Percentiles rank a stretch among this genome's conserved stretches.
Conservation (phyloP, 2,113 vertebrate genomes). For the Orycteropus afer region DNA sequence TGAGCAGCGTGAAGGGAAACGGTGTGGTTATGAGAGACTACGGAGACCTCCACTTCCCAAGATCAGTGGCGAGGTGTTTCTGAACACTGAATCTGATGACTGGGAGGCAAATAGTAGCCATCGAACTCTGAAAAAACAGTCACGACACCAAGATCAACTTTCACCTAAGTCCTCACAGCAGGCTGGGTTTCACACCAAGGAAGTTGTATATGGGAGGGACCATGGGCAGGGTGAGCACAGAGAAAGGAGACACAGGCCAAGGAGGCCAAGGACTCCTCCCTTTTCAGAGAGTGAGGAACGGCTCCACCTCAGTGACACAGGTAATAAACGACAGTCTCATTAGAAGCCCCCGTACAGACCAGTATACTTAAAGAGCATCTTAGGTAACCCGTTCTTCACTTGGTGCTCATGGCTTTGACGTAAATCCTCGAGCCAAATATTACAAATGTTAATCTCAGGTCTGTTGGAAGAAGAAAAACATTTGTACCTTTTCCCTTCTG, state of each 20-base stretch:
- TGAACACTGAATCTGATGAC: constrained; percentile 74
- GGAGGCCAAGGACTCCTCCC: constrained; percentile 73
- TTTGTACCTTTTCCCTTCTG: background rate
- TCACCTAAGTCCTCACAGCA: constrained; percentile 51
- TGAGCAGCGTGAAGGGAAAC: constrained; percentile 50
- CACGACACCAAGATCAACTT: background rate
- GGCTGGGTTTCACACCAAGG: background rate
- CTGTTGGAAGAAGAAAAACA: background rate
- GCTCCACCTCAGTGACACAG: constrained; percentile 85
- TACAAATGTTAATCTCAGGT: background rate
- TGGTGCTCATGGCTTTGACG: constrained; percentile 12
- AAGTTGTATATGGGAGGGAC: constrained; percentile 55
- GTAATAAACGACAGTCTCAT: constrained; percentile 84
- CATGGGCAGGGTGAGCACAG: constrained; percentile 76
- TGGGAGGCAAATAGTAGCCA: constrained; percentile 40
- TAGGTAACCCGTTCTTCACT: background rate
- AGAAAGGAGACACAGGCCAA: constrained; percentile 69
- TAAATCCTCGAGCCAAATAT: background rate
- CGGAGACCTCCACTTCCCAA: constrained; percentile 81
- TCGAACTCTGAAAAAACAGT: constrained; percentile 44
- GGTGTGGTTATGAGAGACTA: constrained; percentile 81
- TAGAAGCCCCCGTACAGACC: background rate
- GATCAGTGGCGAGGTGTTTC: constrained; percentile 75
- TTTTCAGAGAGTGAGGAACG: constrained; percentile 69
- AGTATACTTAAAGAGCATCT: background rate